Evolutionary conservation across 2,888 invertebrate genomes (phyloP), one percentile per base, ranked within the genome.

Genomic region (Sarcophaga carnaria): DNA sequence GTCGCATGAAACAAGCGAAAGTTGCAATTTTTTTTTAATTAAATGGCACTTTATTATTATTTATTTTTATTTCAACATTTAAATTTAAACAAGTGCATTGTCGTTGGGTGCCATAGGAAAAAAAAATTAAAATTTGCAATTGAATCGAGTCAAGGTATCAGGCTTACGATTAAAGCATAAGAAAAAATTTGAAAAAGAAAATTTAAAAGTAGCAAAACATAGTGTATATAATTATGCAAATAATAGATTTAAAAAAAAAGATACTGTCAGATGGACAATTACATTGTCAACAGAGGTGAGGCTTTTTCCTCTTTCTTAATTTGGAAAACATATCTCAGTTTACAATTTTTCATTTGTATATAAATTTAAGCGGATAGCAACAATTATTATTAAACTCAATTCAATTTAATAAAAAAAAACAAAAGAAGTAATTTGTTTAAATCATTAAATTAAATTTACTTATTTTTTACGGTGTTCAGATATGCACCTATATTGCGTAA

Each of bases 11-110:
- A 74, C 62, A 80, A 84, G 84, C 81, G 84, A 87, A 87, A 87
- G 87, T 84, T 78, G 79, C 78, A 83, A 69, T 37, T 17, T 49
- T 59, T 77, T 47, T 87, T 84, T 76, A 87, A 84, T 79, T 87
- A 84, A 87, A 81, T 76, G 60, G 70, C 76, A 80, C 71, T 83
- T 62, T 37, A 54, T 25, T 62, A 75, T 74, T 54, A 54, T 47
- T 14, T 84, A 75, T 74, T 70, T 79, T 63, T 37, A 37, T 37
- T 37, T 37, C 2, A 37, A 37, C 62, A 27, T 27, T 63, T 80
- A 59, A 37, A 75, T 72, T 80, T 84, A 70, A 83, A 83, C 74
- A 79, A 84, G 72, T 83, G 83, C 74, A 83, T 76, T 78, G 54
- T 63, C 37, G 47, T 54, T 54, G 64, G 63, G 54, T 27, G 70